phyloP scores from a whole-genome alignment of 2,113 vertebrate species.

The Saccopteryx bilineata region DNA sequence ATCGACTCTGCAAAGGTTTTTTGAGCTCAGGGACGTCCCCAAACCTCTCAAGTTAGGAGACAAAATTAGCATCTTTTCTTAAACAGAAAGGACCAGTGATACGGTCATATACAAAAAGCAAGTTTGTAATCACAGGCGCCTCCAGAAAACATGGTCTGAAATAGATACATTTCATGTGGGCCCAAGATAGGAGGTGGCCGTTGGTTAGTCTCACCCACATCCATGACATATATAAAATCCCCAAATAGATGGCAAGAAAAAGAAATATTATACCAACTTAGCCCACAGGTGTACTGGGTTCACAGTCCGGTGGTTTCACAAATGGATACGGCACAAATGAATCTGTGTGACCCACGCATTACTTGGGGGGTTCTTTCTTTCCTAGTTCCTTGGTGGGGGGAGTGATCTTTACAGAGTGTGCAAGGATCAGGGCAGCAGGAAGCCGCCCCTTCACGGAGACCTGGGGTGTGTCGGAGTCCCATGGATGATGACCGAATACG shows the following conservation, averaged over 20 bases:
- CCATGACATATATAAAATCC: background rate
- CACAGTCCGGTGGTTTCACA: constrained; percentile 34
- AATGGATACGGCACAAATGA: constrained; percentile 41
- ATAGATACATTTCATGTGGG: background rate
- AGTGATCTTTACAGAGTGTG: background rate
- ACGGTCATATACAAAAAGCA: accelerated
- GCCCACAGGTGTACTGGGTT: background rate
- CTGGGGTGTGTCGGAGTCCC: accelerated
- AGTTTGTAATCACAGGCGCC: background rate
- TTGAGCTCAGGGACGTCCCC: background rate
- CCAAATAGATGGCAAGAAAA: background rate
- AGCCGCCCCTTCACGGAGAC: background rate
- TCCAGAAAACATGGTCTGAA: background rate
- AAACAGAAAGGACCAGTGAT: accelerated
- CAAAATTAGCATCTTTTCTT: accelerated
- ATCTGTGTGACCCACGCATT: background rate
- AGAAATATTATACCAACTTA: background rate
- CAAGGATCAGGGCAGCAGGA: background rate
- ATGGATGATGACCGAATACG: accelerated
- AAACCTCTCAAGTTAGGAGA: background rate
- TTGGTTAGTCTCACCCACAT: accelerated
- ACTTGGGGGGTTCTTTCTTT: background rate
- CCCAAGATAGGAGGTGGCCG: accelerated
- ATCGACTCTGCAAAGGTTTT: background rate
- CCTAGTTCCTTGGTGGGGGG: background rate